Percentiles rank a stretch among this genome's conserved stretches.
These are phyloP conservation scores for Pica pica DNA, from an alignment of 2,113 vertebrate genomes.

Conservation along the genomic window DNA sequence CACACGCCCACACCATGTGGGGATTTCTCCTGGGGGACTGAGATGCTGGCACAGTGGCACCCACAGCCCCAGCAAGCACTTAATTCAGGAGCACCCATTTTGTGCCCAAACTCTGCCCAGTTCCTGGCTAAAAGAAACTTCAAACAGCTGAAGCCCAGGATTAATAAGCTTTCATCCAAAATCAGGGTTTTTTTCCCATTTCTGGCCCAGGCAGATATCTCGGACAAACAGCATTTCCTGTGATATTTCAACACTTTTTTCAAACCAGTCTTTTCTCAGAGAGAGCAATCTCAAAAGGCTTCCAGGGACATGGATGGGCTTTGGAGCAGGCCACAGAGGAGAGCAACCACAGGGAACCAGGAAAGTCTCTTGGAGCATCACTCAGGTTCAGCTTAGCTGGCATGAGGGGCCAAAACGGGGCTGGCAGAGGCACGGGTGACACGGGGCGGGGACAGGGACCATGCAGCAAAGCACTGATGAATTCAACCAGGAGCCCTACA, in stretches of 20 bases:
- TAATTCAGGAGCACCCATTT: not conserved
- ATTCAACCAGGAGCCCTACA: not conserved
- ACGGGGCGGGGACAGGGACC: not conserved
- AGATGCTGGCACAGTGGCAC: not conserved
- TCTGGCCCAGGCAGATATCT: not conserved
- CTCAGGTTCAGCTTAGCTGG: not conserved
- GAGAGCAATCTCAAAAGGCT: not conserved
- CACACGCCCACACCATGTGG: not conserved
- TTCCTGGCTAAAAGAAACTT: not conserved
- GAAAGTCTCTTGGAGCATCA: not conserved
- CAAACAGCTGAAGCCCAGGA: not conserved
- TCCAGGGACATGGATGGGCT: not conserved
- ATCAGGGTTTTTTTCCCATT: fast-evolving
- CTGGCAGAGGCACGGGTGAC: not conserved
- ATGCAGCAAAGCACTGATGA: not conserved
- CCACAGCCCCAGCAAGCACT: fast-evolving
- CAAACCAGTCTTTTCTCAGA: not conserved
- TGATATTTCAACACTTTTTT: not conserved
- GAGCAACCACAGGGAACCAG: not conserved
- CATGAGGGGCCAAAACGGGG: fast-evolving
- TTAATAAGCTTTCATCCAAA: not conserved
- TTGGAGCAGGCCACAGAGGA: not conserved
- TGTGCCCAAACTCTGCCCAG: not conserved
- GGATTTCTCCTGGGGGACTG: not conserved
- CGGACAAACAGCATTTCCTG: not conserved